A percentile compares a stretch with the other conserved stretches of the same genome.
Evolutionary conservation across 2,113 vertebrate genomes (phyloP).

Genomic region (Phodopus roborovskii): DNA sequence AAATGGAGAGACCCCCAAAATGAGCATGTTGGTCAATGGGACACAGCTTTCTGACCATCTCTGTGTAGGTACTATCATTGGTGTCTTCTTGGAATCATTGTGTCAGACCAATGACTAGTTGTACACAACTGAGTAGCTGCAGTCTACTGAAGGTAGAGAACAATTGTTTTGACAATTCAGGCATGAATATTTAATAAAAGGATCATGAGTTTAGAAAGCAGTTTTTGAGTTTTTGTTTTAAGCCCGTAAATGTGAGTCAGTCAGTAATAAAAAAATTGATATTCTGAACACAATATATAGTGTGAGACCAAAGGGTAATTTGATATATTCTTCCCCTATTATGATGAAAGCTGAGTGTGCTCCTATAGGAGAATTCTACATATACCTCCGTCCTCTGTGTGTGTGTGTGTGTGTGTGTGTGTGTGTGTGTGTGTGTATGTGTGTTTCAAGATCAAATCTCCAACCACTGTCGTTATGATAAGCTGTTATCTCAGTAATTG

Average conservation of each 20-base stretch:
- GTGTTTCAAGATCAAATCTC: background rate
- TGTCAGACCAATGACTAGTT: background rate
- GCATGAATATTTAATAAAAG: background rate
- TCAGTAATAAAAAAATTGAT: background rate
- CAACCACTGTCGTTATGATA: background rate
- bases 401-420: too few species aligned
- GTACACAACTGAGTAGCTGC: background rate
- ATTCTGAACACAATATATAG: background rate
- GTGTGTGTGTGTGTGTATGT: too few species aligned
- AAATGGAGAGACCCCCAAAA: background rate
- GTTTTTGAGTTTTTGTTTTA: background rate
- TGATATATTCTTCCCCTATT: background rate
- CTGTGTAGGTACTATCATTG: background rate
- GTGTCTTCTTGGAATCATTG: background rate
- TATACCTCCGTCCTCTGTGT: background rate
- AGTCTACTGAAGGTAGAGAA: background rate
- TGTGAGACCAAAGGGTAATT: background rate
- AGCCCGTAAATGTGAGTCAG: background rate
- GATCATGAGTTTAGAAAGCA: background rate
- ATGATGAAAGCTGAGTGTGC: background rate
- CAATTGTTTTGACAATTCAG: background rate
- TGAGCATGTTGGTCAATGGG: background rate
- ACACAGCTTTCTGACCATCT: background rate
- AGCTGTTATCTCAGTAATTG: background rate
- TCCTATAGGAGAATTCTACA: background rate